Evolutionary conservation across 2,113 vertebrate genomes (phyloP).

Genomic region (Neoarius graeffei): DNA sequence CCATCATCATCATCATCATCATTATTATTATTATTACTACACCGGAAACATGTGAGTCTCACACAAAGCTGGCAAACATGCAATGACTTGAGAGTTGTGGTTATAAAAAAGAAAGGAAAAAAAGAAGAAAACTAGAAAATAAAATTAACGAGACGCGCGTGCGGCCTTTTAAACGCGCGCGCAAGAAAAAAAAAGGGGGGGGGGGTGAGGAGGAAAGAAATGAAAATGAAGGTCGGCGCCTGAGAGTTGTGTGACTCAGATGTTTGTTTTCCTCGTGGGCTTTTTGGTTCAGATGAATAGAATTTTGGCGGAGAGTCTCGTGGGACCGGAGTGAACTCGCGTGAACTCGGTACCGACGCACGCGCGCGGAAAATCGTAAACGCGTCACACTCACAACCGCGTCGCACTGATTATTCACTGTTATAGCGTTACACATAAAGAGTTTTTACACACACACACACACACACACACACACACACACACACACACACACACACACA

Average conservation of each 20-base stretch:
- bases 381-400: neutral
- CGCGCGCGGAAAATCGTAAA: neutral
- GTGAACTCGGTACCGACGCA: neutral
- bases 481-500: neutral
- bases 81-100: neutral
- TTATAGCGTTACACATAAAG: neutral
- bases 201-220: neutral
- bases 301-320: conserved; percentile 1
- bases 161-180: neutral
- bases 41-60: neutral
- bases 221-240: conserved; percentile 22
- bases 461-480: neutral
- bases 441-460: neutral
- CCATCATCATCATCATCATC: neutral
- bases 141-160: neutral
- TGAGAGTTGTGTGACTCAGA: conserved; percentile 22
- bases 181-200: conserved; percentile 13
- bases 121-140: neutral
- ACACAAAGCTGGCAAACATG: neutral
- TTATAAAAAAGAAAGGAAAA: neutral
- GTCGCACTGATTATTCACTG: neutral
- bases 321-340: conserved; percentile 12
- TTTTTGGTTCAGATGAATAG: conserved; percentile 3
- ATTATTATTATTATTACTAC: neutral
- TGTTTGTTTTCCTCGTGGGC: conserved; percentile 5